These are phyloP conservation scores for Bicyclus anynana DNA, from an alignment of 1,140 invertebrate genomes.

Conservation along the genomic window DNA sequence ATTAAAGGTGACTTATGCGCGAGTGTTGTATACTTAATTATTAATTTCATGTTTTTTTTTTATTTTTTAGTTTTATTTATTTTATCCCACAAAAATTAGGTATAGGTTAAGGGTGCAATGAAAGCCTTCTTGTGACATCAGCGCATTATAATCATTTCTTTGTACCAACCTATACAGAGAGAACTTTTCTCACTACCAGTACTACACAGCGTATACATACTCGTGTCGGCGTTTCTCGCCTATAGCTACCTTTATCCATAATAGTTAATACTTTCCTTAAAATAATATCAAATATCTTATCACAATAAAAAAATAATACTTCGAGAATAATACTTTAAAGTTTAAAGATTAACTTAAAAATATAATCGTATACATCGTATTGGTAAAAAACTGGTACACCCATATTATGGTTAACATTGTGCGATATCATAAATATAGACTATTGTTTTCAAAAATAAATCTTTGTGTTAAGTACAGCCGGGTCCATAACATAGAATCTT, in stretches of 20 bases:
- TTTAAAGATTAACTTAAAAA: constrained; percentile 58
- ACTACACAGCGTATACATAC: constrained; percentile 68
- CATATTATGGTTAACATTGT: constrained; percentile 40
- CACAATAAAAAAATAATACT: constrained; percentile 74
- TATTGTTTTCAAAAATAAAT: constrained; percentile 38
- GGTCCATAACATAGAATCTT: constrained; percentile 36
- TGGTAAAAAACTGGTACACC: constrained; percentile 47
- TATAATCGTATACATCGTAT: constrained; percentile 65
- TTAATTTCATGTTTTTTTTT: no score
- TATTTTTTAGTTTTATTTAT: no score
- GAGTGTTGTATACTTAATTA: no score
- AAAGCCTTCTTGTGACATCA: constrained; percentile 53
- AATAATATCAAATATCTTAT: constrained; percentile 72
- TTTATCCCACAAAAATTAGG: no score
- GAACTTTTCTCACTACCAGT: constrained; percentile 55
- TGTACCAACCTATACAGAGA: constrained; percentile 71
- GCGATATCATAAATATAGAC: constrained; percentile 20
- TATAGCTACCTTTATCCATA: constrained; percentile 63
- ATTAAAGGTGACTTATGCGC: no score
- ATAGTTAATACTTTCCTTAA: constrained; percentile 63
- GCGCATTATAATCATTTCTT: constrained; percentile 73
- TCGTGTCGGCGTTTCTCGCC: constrained; percentile 46
- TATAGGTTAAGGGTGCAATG: constrained; percentile 20
- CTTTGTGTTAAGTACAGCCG: constrained; percentile 60
- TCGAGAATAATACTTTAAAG: constrained; percentile 69